Evolutionary conservation across 1,140 invertebrate species (phyloP).

Genomic region (Aleiodes sp.): DNA sequence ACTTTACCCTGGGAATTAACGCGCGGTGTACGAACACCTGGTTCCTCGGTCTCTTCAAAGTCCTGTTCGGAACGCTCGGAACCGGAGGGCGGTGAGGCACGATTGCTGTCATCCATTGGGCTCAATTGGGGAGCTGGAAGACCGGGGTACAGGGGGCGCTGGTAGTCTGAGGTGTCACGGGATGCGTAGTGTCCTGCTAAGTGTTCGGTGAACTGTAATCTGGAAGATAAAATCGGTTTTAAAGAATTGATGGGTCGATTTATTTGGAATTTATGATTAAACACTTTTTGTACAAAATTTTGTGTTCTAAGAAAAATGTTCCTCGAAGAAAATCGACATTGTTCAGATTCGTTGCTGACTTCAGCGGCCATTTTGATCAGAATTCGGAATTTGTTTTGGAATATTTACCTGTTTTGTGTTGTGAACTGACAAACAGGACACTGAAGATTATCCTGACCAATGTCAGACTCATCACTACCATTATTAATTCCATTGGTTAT

Average conservation of each 20-base stretch:
- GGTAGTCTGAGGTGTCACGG: constrained; percentile 24
- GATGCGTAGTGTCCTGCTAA: constrained; percentile 37
- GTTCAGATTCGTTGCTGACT: no score
- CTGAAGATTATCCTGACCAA: constrained; percentile 22
- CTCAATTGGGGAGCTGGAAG: neutral
- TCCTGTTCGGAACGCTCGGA: constrained; percentile 47
- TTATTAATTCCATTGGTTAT: constrained; percentile 17
- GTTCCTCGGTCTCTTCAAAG: constrained; percentile 72
- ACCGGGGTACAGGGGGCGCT: constrained; percentile 24
- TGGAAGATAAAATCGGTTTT: constrained; percentile 24
- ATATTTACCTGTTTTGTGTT: constrained; percentile 43
- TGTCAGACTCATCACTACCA: neutral
- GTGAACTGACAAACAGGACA: constrained; percentile 44
- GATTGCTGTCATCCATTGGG: constrained; percentile 24
- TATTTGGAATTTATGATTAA: no score
- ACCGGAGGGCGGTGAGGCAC: neutral
- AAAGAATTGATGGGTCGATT: neutral
- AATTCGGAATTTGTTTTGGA: neutral
- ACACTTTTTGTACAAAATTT: no score
- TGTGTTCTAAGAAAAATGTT: no score
- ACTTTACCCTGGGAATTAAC: constrained; percentile 85
- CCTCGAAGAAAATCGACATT: no score
- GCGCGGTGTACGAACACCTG: constrained; percentile 73
- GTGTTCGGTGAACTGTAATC: constrained; percentile 43
- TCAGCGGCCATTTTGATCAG: no score